Base-by-base conservation (phyloP, 2,888 invertebrate species). In the Eumacrocentrus americanus region DNA sequence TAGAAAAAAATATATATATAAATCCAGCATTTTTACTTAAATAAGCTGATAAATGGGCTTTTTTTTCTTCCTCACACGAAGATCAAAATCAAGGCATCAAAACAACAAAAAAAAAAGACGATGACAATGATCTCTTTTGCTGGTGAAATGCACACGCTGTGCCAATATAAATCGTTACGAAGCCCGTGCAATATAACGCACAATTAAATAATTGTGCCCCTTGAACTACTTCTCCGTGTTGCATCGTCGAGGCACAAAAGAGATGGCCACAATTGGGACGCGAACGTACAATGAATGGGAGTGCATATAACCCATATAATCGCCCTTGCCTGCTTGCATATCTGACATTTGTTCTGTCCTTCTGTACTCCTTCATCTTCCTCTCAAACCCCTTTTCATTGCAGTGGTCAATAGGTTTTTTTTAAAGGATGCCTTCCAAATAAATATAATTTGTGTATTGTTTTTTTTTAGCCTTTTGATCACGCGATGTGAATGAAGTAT, bases 201-300 rank as follows among this genome's bases (percentile, higher is more conserved):
- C 63, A 67, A 70, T 70, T 67, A 70, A 68, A 66, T 70, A 68
- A 69, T 69, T 69, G 69, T 66, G 67, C 69, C 70, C 69, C 69
- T 71, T 71, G 68, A 71, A 69, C 70, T 70, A 71, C 69, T 71
- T 69, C 63, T 65, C 55, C 58, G 44, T 54, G 63, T 61, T 64
- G 66, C 67, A 67, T 61, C 65, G 66, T 56, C 55, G 58, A 53
- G 55, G 62, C 62, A 65, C 65, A 65, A 52, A 65, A 62, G 67
- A 67, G 61, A 62, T 42, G 42, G 58, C 52, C 53, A 62, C 65
- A 67, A 69, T 68, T 69, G 68, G 67, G 65, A 60, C 67, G 63
- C 65, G 67, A 65, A 63, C 58, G 61, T 46, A 61, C 55, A 60
- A 54, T 50, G 62, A 66, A 66, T 64, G 58, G 52, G 59, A 67